Conservation (phyloP, 2,113 vertebrate species). For the Rhea pennata region DNA sequence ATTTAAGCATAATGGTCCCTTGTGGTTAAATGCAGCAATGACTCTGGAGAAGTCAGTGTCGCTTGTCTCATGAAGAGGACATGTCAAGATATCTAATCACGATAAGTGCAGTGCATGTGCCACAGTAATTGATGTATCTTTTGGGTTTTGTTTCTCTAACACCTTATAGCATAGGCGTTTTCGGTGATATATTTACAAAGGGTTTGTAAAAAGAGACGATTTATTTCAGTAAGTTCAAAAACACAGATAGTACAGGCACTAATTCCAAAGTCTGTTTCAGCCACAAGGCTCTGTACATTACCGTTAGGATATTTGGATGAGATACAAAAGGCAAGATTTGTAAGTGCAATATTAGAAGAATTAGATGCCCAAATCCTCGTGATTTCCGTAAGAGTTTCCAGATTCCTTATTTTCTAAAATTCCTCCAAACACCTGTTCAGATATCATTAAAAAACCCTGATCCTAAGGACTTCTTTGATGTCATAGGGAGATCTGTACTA, state of each 20-base stretch:
- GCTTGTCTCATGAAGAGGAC: not conserved
- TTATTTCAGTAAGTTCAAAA: not conserved
- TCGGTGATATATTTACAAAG: not conserved
- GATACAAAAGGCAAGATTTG: not conserved
- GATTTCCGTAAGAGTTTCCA: not conserved
- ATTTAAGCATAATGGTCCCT: not conserved
- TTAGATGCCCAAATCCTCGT: not conserved
- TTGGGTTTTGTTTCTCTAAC: not conserved
- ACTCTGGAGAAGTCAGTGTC: not conserved
- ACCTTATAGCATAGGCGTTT: not conserved
- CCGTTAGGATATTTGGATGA: not conserved
- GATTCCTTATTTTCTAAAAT: not conserved
- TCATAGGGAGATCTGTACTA: not conserved
- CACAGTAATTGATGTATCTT: not conserved
- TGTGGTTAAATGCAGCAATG: not conserved
- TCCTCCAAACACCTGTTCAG: not conserved
- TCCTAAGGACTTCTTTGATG: not conserved
- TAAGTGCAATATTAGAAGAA: not conserved
- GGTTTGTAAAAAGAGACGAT: not conserved
- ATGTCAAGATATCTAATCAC: not conserved
- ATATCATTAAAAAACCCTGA: not conserved
- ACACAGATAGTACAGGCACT: not conserved
- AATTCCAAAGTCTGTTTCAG: not conserved
- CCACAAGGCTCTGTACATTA: not conserved
- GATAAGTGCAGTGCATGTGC: not conserved